Base-by-base conservation (phyloP, 2,113 vertebrate genomes). In the Connochaetes taurinus region DNA sequence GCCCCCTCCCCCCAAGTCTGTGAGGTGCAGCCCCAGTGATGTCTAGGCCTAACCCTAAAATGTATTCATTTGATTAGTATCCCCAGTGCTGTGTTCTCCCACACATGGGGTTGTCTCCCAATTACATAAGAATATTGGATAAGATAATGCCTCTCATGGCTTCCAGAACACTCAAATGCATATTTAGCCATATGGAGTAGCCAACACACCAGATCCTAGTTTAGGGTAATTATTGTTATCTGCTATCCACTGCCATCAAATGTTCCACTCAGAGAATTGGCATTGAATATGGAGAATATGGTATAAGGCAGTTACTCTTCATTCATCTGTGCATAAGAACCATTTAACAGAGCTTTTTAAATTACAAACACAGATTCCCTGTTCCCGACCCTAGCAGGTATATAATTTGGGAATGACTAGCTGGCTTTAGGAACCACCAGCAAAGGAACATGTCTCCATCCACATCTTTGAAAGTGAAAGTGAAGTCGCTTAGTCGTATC, bases 1-100 rank as follows among this genome's bases (percentile, higher is more conserved):
- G 16, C 45, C 36, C 19, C 13, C 2, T 11, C 1, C 2, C 33
- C 40, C 27, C 19, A 3, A 13, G 5, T 21, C 47, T 10, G 0
- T 25, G 74, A 84, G 57, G 29, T 58, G 21, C 14, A 40, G 33
- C 31, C 33, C 55, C 10, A 57, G 52, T 5, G 15, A 36, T 31
- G 5, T 43, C 27, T 14, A 31, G 19, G n/a, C 81, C 81, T 52
- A 43, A 53, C 33, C 31, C n/a, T 23, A 10, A 43, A 43, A 43
- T 36, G 13, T 16, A 11, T 50, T 29, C 64, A 45, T 53, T 55
- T 71, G 27, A 80, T 60, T 91, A n/a, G 55, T n/a, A 62, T 27
- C n/a, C 64, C 67, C 36, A n/a, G 19, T 15, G 9, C 25, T 40
- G 52, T 16, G 25, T 64, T 90, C 27, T 90, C 52, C 27, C 21